phyloP scores from a whole-genome alignment of 2,797 vertebrate species.

The Microchirus variegatus region DNA sequence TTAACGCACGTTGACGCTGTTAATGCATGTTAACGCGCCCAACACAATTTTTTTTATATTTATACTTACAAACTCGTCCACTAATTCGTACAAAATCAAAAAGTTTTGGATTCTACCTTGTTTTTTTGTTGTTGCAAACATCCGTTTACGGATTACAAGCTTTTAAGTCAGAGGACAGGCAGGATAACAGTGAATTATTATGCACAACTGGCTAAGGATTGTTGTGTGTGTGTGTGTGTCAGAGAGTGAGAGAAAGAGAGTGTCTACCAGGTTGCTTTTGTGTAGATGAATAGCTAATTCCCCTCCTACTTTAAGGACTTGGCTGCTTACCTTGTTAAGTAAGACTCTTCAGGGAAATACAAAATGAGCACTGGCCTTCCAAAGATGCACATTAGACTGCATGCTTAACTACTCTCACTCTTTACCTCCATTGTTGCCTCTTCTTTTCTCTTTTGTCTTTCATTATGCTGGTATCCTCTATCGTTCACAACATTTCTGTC shows the following conservation, averaged over 20 bases:
- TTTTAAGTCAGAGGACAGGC: slow-evolving; percentile 56
- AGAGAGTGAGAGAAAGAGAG: slow-evolving; percentile 6
- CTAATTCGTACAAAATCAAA: background rate
- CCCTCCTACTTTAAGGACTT: slow-evolving; percentile 65
- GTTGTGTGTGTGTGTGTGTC: slow-evolving; percentile 18
- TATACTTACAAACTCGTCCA: background rate
- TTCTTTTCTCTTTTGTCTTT: slow-evolving; percentile 2
- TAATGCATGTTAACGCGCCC: no score
- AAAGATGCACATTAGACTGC: slow-evolving; percentile 51
- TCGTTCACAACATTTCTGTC: slow-evolving; percentile 5
- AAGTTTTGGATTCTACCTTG: background rate
- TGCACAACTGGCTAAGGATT: slow-evolving; percentile 51
- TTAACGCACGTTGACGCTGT: no score
- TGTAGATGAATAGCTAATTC: slow-evolving; percentile 77
- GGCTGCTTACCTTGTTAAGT: slow-evolving; percentile 71
- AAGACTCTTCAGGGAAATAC: slow-evolving; percentile 60
- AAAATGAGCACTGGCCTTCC: slow-evolving; percentile 52
- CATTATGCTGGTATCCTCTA: slow-evolving; percentile 8
- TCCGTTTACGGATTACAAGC: slow-evolving; percentile 66
- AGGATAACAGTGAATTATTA: slow-evolving; percentile 75
- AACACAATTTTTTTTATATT: no score
- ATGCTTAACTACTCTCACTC: slow-evolving; percentile 15
- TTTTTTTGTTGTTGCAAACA: slow-evolving; percentile 44
- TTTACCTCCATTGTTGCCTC: background rate
- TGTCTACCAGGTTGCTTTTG: slow-evolving; percentile 74